Evolutionary conservation across 2,888 invertebrate species (phyloP), one percentile per base, ranked within the genome.

Genomic region (Noctua comes): DNA sequence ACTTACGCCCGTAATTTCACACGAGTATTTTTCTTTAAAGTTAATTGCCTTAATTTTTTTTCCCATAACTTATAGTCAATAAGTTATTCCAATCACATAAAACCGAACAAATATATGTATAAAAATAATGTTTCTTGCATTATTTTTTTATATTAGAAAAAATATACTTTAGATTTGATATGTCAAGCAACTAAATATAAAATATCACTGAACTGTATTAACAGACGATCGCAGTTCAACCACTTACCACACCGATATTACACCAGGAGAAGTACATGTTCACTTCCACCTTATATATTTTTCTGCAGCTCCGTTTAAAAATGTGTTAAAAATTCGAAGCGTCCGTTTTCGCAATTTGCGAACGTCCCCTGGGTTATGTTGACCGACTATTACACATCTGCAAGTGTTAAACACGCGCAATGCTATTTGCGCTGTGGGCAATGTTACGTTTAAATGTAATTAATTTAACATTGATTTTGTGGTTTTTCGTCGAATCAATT

Each of bases 391-490:
- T 74, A 83, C 86, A 83, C 86, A 83, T 77, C 68, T 80, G 80
- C 36, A 76, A 82, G 59, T 62, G 65, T 76, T 75, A 74, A 85
- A 85, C 57, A 76, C 43, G 54, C 13, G 54, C 40, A 76, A 80
- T 73, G 65, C 65, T 82, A 69, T 80, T 69, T 86, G 75, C 57
- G 68, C 72, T 76, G 82, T 77, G 78, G 86, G 80, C 69, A 64
- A 68, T 69, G 70, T 51, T 68, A 65, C 68, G 66, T 70, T 62
- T 76, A 68, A 80, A 73, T 76, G 88, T 73, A n/a, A n/a, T n/a
- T n/a, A n/a, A n/a, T n/a, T n/a, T 80, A 78, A 86, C 79, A 84
- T 87, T 87, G 87, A 87, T 84, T 87, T 77, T 78, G 79, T 16
- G 81, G 81, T 51, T 66, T 57, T 64, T 27, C 70, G 75, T 80